phyloP scores from a whole-genome alignment of 23 tunicate species.

The Ciona savignyi region DNA sequence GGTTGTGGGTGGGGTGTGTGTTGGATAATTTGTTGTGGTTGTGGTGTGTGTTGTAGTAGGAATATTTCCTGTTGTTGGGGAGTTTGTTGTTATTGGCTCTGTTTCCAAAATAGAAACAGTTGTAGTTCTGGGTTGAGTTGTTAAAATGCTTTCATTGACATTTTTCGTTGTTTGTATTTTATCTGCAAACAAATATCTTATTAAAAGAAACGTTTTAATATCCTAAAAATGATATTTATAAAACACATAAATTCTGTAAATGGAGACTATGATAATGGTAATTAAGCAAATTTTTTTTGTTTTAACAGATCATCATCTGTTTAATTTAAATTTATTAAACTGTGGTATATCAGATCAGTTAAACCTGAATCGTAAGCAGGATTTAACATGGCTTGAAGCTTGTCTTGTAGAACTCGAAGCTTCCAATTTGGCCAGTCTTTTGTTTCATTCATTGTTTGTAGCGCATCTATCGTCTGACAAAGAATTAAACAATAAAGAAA shows the following conservation, averaged over 20 bases:
- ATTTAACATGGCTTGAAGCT: constrained; percentile 10
- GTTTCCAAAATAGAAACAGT: neutral
- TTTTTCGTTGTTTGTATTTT: too few relatives aligned
- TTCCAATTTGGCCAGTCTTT: constrained; percentile 49
- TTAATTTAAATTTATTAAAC: too few relatives aligned
- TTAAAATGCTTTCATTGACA: too few relatives aligned
- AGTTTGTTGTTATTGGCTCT: neutral
- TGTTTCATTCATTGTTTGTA: constrained; percentile 18
- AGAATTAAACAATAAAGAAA: neutral
- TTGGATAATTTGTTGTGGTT: too few relatives aligned
- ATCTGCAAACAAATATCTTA: too few relatives aligned
- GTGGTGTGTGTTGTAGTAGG: constrained; percentile 3
- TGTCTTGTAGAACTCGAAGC: constrained; percentile 1
- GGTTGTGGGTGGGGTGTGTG: too few relatives aligned
- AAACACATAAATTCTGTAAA: neutral
- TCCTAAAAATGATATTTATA: too few relatives aligned
- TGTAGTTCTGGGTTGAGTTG: too few relatives aligned
- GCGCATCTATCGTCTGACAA: constrained; percentile 4
- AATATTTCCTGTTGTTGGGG: neutral
- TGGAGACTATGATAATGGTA: neutral
- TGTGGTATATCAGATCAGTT: neutral
- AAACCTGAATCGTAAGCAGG: neutral
- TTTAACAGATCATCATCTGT: too few relatives aligned
- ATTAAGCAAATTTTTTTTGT: too few relatives aligned
- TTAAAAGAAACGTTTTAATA: too few relatives aligned